Base-by-base conservation (phyloP, 1,140 invertebrate species). In the Lepidurus apus region DNA sequence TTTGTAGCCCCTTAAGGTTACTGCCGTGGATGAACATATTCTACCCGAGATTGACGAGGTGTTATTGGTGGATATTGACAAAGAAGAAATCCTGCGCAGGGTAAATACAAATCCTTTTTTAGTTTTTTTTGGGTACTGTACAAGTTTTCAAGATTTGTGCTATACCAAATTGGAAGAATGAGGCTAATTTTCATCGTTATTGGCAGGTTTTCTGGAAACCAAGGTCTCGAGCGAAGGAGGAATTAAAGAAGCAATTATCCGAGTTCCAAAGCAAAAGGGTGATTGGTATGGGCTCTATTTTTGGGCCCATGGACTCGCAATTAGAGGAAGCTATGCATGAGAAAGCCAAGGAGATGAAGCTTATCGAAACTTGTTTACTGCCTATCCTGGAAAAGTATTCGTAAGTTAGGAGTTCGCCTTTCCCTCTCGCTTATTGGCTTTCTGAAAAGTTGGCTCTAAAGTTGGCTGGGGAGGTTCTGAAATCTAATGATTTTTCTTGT, bases 181-280 rank as follows among this genome's bases (percentile, higher is more conserved):
- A 73, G 24, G 73, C 17, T 43, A 24, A 76, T 42, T 74, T 47
- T 42, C 24, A 73, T 78, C 80, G 79, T 81, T 79, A 21, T 81
- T 81, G 79, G 77, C 73, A 89, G 87, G 87, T 93, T 80, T 98
- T 98, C 85, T 91, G 91, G 85, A 94, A 96, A 84, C 93, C 95
- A 43, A 88, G 95, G 53, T 88, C 88, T 77, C 90, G 91, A 81
- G 94, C 95, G 13, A 93, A 93, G 84, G 93, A 95, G 80, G 92
- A 95, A 83, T 87, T 98, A 43, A 92, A 92, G 79, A 91, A 93
- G 82, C 94, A 95, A 83, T 86, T 98, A 44, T 90, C 89, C 73
- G 95, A 97, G 85, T 98, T 98, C 86, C 92, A 95, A 83, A 90
- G 91, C 76, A 97, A 97, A 85, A 86, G 94, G 80, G 94, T 91